Base-by-base conservation (phyloP, 2,888 invertebrate species). In the Sinhomidia bicolor region DNA sequence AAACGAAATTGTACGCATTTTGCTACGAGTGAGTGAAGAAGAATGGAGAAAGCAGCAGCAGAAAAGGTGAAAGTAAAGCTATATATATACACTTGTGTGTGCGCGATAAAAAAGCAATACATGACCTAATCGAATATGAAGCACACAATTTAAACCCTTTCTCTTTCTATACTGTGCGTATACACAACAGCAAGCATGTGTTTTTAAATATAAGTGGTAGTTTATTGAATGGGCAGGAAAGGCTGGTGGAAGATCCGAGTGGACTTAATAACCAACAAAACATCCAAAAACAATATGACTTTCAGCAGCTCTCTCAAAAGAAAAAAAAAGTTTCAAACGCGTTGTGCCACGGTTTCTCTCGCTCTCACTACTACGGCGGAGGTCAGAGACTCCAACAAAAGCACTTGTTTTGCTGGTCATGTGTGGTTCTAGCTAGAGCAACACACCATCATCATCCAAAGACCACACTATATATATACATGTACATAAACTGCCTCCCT, bases 81-180 rank as follows among this genome's bases (percentile, higher is more conserved):
- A 47, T 5, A 54, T 54, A 54, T 20, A n/a, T n/a, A n/a, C n/a
- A n/a, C n/a, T n/a, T n/a, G n/a, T n/a, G n/a, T n/a, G n/a, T n/a
- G 54, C 54, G 51, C 17, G 78, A 54, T 29, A n/a, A 54, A 74
- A 78, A 78, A 78, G n/a, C 76, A 76, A 76, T 51, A 78, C 54
- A 78, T 1, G 51, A 78, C 20, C 54, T 78, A 78, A 78, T 78
- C 32, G 78, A 51, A 78, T 54, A 54, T 78, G 29, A 51, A 54
- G 54, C 54, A 51, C 54, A 32, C 54, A 78, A 54, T 78, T 54
- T 51, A 51, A 54, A 54, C 54, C n/a, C n/a, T n/a, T 20, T 44
- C 14, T 20, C 71, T 44, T 44, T 4, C 17, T n/a, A n/a, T n/a
- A n/a, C n/a, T n/a, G n/a, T n/a, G n/a, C n/a, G n/a, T n/a, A n/a